Conservation (phyloP, 2,888 invertebrate genomes). For the Euphydryas editha region DNA sequence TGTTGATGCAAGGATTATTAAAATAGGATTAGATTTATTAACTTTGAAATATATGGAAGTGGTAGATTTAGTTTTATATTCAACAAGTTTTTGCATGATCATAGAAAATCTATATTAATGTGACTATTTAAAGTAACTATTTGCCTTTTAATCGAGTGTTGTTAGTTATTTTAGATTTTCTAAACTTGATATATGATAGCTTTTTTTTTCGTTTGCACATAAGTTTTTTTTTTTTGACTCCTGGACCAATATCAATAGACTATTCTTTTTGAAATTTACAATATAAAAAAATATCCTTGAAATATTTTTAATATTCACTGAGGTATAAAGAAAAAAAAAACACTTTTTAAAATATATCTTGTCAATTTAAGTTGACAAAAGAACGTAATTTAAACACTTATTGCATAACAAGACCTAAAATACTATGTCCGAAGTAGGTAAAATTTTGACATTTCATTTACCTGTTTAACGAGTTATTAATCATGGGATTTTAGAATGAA, state of each 20-base stretch:
- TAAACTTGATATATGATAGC: slow-evolving; percentile 25
- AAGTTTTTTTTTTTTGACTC: background rate
- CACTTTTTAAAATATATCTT: background rate
- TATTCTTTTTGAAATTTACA: background rate
- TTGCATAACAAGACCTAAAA: background rate
- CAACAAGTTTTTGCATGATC: slow-evolving; percentile 58
- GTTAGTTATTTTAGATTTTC: slow-evolving; percentile 49
- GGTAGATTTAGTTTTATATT: slow-evolving; percentile 66
- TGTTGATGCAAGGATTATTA: slow-evolving; percentile 59
- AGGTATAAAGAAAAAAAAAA: background rate
- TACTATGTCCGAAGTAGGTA: background rate
- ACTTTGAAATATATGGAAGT: slow-evolving; percentile 49
- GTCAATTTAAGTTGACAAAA: background rate
- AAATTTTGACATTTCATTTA: background rate
- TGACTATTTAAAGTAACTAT: slow-evolving; percentile 30
- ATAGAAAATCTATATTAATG: slow-evolving; percentile 42
- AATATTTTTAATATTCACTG: background rate
- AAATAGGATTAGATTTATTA: slow-evolving; percentile 54
- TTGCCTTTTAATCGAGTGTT: slow-evolving; percentile 27
- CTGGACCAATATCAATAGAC: slow-evolving; percentile 30
- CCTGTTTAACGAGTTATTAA: background rate
- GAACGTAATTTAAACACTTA: background rate
- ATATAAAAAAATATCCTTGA: background rate
- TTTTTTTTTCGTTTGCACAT: slow-evolving; percentile 7
- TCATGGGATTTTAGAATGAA: background rate